Conservation (phyloP, 2,113 vertebrate species). For the Vulpes vulpes region DNA sequence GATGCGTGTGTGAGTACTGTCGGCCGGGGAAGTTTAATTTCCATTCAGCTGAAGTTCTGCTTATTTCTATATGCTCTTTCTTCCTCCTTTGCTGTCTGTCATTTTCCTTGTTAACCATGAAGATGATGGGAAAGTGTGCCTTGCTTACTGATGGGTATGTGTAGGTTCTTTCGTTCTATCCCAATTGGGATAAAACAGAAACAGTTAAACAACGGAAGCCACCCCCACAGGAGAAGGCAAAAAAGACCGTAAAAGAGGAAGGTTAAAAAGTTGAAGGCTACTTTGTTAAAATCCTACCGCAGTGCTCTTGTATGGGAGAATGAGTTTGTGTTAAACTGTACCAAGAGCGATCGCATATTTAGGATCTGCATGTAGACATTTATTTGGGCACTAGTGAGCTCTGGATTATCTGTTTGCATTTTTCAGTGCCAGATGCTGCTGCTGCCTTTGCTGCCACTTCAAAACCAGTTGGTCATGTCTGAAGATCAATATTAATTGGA, state of each 20-base stretch:
- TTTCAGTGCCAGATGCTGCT: background rate
- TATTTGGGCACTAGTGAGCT: background rate
- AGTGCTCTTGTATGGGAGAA: background rate
- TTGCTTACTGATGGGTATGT: constrained; percentile 38
- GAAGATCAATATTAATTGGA: background rate
- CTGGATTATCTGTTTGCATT: background rate
- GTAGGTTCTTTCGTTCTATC: background rate
- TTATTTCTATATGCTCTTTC: constrained; percentile 49
- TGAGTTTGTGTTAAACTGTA: background rate
- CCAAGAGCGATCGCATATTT: background rate
- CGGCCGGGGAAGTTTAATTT: constrained; percentile 60
- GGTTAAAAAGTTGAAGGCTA: background rate
- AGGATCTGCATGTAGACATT: background rate
- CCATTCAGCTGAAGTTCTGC: constrained; percentile 13
- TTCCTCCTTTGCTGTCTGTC: constrained; percentile 35
- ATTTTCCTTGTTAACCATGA: constrained; percentile 42
- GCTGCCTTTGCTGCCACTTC: background rate
- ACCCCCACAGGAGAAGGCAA: background rate
- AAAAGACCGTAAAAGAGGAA: background rate
- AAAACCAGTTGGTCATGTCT: background rate
- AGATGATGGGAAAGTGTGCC: constrained; percentile 14
- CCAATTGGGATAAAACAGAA: constrained; percentile 6
- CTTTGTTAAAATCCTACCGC: background rate
- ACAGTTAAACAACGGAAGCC: background rate
- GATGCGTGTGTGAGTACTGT: background rate